Evolutionary conservation across 2,797 vertebrate genomes (phyloP).

Genomic region (Paratrypauchen microcephalus): DNA sequence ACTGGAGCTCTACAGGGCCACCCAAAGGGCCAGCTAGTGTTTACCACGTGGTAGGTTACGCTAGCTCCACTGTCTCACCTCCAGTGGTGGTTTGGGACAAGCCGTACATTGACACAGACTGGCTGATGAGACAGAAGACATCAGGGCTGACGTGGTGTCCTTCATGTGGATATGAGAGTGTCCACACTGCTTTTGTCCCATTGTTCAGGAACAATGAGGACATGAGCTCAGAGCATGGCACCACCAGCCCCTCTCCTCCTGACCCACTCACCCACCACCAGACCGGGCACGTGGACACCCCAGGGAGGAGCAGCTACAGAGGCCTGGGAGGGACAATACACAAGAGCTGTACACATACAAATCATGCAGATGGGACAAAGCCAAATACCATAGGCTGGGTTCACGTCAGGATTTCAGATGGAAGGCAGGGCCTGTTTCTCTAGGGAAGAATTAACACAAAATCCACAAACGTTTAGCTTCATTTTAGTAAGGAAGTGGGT

Average conservation of each 20-base stretch:
- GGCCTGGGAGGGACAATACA: neutral
- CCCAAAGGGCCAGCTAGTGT: too few relatives aligned
- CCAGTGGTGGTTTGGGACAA: neutral
- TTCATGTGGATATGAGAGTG: slow-evolving; percentile 47
- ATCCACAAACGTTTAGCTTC: neutral
- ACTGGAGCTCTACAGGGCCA: slow-evolving; percentile 60
- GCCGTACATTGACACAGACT: too few relatives aligned
- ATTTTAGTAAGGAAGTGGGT: too few relatives aligned
- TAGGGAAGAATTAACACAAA: neutral
- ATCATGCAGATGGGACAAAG: neutral
- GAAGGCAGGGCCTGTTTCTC: neutral
- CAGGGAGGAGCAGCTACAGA: neutral
- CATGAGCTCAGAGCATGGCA: slow-evolving; percentile 1
- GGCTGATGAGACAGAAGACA: neutral
- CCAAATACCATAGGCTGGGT: neutral
- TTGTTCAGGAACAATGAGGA: neutral
- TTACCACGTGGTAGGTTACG: too few relatives aligned
- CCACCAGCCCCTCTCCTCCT: neutral
- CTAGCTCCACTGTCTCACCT: too few relatives aligned
- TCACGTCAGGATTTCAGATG: neutral
- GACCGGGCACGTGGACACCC: neutral
- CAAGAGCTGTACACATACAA: neutral
- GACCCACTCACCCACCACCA: neutral
- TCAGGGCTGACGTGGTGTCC: slow-evolving; percentile 14
- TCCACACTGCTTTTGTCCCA: neutral